Conservation (phyloP, 2,797 vertebrate species). For the Vireo griseus region DNA sequence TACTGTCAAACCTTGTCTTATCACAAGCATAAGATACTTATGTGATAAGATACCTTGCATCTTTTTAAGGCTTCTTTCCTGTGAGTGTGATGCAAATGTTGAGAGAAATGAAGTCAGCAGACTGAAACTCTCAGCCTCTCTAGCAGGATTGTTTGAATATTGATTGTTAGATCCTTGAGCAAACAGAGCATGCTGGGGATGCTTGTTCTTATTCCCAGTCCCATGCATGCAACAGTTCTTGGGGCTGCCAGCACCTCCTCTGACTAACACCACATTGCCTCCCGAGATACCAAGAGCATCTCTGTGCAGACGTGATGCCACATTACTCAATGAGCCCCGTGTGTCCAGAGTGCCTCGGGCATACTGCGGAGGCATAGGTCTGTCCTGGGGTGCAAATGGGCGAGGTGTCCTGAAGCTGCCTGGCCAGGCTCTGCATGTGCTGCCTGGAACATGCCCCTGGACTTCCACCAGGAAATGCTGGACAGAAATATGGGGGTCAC, state of each 20-base stretch:
- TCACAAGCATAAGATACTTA: neutral
- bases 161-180: neutral
- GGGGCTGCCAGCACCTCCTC: neutral
- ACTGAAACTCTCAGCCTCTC: neutral
- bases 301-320: accelerated
- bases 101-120: neutral
- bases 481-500: neutral
- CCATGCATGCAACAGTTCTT: neutral
- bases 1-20: neutral
- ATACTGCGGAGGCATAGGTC: accelerated
- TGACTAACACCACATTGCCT: accelerated
- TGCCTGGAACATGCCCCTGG: neutral
- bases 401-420: neutral
- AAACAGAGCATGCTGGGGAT: neutral
- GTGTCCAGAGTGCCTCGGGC: accelerated
- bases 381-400: neutral
- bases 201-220: accelerated
- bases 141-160: neutral
- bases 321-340: accelerated
- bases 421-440: neutral
- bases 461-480: neutral
- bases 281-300: accelerated
- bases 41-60: neutral
- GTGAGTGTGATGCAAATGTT: neutral
- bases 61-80: neutral